These are phyloP conservation scores for Danio albolineatus DNA, from an alignment of 2,797 vertebrate genomes.

Conservation along the genomic window DNA sequence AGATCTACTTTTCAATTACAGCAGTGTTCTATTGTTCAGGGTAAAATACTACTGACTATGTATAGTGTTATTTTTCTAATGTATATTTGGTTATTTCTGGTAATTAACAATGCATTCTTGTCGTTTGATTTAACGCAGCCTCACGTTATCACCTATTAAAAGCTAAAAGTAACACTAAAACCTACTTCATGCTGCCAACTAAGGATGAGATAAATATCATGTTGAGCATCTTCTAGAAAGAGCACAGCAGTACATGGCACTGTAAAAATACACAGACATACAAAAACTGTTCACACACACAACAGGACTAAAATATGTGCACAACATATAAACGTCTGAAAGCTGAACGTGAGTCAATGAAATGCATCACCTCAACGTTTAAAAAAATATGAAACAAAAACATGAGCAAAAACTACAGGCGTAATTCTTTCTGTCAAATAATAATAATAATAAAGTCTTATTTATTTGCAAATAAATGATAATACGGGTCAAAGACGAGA, in stretches of 20 bases:
- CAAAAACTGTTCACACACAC: neutral
- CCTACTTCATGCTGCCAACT: neutral
- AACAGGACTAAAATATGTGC: neutral
- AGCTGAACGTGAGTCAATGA: neutral
- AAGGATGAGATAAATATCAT: neutral
- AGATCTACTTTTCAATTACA: too few species aligned
- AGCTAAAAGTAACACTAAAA: neutral
- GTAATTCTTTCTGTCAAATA: neutral
- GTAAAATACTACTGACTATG: too few species aligned
- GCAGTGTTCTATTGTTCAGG: too few species aligned
- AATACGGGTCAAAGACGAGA: too few species aligned
- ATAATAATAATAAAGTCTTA: neutral
- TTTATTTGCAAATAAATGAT: too few species aligned
- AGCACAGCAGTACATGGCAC: slow-evolving; percentile 28
- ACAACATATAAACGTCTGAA: neutral
- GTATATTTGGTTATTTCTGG: too few species aligned
- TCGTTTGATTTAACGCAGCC: neutral
- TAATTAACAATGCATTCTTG: neutral
- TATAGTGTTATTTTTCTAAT: too few species aligned
- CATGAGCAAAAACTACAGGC: neutral
- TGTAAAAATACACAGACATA: slow-evolving; percentile 1
- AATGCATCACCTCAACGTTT: neutral
- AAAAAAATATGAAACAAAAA: too few species aligned
- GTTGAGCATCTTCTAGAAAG: neutral
- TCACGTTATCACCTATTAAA: slow-evolving; percentile 8